Conservation (phyloP, 2,797 vertebrate species). For the Hyperoplus immaculatus region DNA sequence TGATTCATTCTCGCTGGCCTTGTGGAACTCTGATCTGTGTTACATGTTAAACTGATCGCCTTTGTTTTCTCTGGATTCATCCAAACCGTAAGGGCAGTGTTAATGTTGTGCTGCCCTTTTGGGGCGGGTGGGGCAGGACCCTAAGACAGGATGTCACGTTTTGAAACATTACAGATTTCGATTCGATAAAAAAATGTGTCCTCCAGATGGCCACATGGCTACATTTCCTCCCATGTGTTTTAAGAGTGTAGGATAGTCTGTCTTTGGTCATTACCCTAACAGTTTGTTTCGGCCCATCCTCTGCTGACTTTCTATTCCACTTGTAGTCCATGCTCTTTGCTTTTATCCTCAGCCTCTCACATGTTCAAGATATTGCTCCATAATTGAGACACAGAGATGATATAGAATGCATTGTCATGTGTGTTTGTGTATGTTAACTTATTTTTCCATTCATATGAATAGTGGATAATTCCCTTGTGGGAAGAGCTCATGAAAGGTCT, state of each 20-base stretch:
- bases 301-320: slow-evolving; percentile 8
- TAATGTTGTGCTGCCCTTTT: neutral
- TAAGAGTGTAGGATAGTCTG: slow-evolving; percentile 53
- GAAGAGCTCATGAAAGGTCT: slow-evolving; percentile 39
- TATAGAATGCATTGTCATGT: neutral
- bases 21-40: neutral
- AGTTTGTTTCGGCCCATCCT: slow-evolving; percentile 26
- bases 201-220: slow-evolving; percentile 55
- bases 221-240: slow-evolving; percentile 35
- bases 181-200: slow-evolving; percentile 56
- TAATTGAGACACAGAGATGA: neutral
- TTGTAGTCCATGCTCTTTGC: neutral
- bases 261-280: slow-evolving; percentile 51
- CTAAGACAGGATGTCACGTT: slow-evolving; percentile 52
- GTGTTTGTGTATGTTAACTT: slow-evolving; percentile 21
- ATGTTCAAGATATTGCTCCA: neutral
- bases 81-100: slow-evolving; percentile 6
- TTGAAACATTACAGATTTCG: slow-evolving; percentile 47
- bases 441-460: slow-evolving; percentile 35
- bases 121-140: neutral
- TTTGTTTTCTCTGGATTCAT: slow-evolving; percentile 18
- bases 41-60: neutral
- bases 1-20: neutral
- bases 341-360: neutral
- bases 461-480: slow-evolving; percentile 9